These are phyloP conservation scores for Parus major DNA, from an alignment of 2,113 vertebrate species.

Conservation along the genomic window DNA sequence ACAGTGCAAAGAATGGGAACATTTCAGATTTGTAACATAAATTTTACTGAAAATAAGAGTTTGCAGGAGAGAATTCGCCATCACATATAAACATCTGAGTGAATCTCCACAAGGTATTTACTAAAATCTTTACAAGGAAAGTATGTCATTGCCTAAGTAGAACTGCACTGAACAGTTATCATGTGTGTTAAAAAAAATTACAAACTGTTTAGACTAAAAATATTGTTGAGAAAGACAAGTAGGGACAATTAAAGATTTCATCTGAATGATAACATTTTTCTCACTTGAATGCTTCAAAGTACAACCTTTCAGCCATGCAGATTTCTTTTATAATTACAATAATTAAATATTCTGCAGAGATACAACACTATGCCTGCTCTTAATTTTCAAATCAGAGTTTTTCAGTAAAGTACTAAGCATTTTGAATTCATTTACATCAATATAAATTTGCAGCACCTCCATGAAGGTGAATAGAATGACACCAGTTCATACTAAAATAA, in stretches of 20 bases:
- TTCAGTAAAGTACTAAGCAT: background rate
- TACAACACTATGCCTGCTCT: background rate
- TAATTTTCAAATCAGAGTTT: background rate
- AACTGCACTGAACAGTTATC: background rate
- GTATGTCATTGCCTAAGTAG: background rate
- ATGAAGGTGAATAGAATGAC: background rate
- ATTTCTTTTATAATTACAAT: background rate
- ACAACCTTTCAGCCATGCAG: background rate
- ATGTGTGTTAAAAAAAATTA: background rate
- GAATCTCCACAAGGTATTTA: background rate
- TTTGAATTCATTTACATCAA: background rate
- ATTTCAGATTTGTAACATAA: background rate
- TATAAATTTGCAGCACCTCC: background rate
- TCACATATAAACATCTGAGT: background rate
- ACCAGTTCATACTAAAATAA: background rate
- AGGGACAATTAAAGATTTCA: background rate
- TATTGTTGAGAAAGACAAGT: background rate
- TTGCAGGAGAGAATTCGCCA: background rate
- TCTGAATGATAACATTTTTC: background rate
- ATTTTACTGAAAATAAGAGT: background rate
- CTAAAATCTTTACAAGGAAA: background rate
- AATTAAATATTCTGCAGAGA: background rate
- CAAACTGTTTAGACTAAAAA: background rate
- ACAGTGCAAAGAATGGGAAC: background rate
- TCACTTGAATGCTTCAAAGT: background rate